phyloP scores from a whole-genome alignment of 64 coral and sea anemone species.

The Orbicella faveolata region DNA sequence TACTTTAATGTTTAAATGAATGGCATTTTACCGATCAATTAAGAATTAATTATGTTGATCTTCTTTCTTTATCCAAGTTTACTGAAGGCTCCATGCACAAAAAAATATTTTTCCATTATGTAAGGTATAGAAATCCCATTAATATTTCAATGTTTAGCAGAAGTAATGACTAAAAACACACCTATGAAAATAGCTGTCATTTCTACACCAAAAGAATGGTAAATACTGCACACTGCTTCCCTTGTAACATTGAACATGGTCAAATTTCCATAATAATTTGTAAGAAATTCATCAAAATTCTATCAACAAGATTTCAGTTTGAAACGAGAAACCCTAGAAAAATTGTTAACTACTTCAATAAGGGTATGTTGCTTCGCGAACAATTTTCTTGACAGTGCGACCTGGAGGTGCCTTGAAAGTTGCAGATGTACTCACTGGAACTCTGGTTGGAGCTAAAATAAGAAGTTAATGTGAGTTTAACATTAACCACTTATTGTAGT shows the following conservation, averaged over 20 bases:
- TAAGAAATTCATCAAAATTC: background rate
- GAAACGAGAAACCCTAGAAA: background rate
- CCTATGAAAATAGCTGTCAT: constrained; percentile 29
- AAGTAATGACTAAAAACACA: background rate
- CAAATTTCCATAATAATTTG: background rate
- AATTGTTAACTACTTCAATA: constrained; percentile 40
- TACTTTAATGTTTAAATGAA: background rate
- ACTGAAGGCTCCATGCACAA: background rate
- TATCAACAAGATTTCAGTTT: constrained; percentile 2
- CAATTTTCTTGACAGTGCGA: constrained; percentile 66
- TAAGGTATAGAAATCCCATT: background rate
- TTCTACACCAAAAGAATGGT: background rate
- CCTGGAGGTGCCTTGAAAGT: constrained; percentile 60
- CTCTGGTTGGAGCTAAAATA: constrained; percentile 65
- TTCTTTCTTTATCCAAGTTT: background rate
- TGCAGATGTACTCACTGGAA: constrained; percentile 45
- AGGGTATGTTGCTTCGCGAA: constrained; percentile 69
- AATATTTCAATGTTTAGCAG: background rate
- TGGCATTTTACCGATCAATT: background rate
- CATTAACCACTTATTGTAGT: constrained; percentile 7
- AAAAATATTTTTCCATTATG: background rate
- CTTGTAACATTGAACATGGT: background rate
- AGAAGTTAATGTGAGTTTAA: constrained; percentile 57
- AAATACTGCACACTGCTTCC: background rate
- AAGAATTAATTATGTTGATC: too few species aligned